phyloP scores from a whole-genome alignment of 2,888 invertebrate species.

The Thereva unica region DNA sequence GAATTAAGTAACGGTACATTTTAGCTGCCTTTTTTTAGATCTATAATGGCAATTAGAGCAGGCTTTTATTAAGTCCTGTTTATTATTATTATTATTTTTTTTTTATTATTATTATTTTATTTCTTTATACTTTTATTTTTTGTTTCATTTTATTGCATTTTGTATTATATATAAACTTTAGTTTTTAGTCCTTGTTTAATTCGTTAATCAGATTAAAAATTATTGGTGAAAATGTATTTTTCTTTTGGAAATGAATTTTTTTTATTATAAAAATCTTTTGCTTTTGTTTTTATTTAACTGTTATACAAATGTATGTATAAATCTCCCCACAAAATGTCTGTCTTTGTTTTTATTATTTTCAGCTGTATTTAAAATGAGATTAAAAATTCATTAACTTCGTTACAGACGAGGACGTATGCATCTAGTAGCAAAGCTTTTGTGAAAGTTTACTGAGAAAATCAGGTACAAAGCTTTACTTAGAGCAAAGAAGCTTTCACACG shows the following conservation, averaged over 20 bases:
- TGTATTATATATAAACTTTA: conserved; percentile 31
- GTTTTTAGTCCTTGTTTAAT: conserved; percentile 29
- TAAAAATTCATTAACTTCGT: too few relatives aligned
- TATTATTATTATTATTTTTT: too few relatives aligned
- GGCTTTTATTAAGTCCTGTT: background rate
- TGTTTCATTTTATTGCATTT: conserved; percentile 32
- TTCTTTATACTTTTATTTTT: background rate
- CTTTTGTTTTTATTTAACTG: conserved; percentile 23
- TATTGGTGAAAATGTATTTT: conserved; percentile 36
- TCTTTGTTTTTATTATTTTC: too few relatives aligned
- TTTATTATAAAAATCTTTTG: conserved; percentile 32
- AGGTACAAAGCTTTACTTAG: too few relatives aligned
- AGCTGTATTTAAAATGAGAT: too few relatives aligned
- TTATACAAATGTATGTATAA: too few relatives aligned
- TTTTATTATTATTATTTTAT: too few relatives aligned
- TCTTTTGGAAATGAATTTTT: conserved; percentile 35
- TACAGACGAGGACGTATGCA: too few relatives aligned
- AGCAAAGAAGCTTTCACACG: too few relatives aligned
- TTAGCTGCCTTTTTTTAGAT: conserved; percentile 30
- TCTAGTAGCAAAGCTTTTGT: too few relatives aligned
- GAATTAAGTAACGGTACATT: conserved; percentile 29
- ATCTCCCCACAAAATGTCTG: too few relatives aligned
- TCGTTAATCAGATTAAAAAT: conserved; percentile 33
- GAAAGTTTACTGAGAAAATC: too few relatives aligned
- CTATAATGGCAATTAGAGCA: conserved; percentile 23